Conservation (phyloP, 2,888 invertebrate species). For the Andrena chrysosceles region DNA sequence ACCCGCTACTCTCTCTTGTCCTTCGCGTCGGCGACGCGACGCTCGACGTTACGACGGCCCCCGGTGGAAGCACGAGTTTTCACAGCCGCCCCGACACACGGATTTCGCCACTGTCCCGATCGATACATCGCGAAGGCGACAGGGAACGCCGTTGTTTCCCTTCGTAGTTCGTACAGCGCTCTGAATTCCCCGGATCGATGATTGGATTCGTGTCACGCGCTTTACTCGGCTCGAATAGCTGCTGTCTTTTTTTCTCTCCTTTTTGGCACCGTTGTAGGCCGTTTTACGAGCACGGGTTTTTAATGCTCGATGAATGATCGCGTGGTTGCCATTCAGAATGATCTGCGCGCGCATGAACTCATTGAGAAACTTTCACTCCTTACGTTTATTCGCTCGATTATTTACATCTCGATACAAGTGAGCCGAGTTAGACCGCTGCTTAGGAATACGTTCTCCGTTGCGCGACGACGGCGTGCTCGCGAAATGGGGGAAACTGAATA, state of each 20-base stretch:
- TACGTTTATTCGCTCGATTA: neutral
- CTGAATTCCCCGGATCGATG: conserved; percentile 26
- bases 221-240: conserved; percentile 16
- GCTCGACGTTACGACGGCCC: conserved; percentile 38
- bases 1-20: conserved; percentile 58
- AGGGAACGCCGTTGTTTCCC: conserved; percentile 31
- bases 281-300: neutral
- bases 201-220: conserved; percentile 49
- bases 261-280: neutral
- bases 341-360: neutral
- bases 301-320: conserved; percentile 4
- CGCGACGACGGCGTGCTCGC: neutral
- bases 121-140: conserved; percentile 39
- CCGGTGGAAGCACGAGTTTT: conserved; percentile 62
- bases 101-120: conserved; percentile 52
- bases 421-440: too few species aligned
- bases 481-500: neutral
- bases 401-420: neutral
- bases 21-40: conserved; percentile 16
- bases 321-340: conserved; percentile 9
- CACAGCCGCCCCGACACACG: conserved; percentile 45
- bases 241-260: neutral
- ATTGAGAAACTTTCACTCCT: neutral
- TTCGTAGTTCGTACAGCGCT: conserved; percentile 5
- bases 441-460: too few species aligned